These are phyloP conservation scores for Haliaeetus leucogaster DNA, from an alignment of 2,113 vertebrate species.

Conservation along the genomic window DNA sequence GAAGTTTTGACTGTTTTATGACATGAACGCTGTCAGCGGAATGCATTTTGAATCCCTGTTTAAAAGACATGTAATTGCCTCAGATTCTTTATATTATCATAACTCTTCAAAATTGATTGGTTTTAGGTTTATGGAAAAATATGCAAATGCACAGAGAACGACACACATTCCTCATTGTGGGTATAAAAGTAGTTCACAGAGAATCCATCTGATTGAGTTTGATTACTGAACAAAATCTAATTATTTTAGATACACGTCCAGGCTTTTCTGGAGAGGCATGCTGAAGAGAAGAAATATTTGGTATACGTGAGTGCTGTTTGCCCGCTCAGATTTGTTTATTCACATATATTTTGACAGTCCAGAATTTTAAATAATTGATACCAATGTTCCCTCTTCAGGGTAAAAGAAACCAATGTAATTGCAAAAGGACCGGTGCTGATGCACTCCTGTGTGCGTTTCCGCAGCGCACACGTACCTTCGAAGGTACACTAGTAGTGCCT, in stretches of 20 bases:
- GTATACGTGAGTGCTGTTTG: constrained; percentile 39
- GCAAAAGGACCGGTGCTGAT: accelerated
- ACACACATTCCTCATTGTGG: constrained; percentile 65
- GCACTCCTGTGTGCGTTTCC: accelerated
- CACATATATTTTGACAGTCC: constrained; percentile 44
- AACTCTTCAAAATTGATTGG: constrained; percentile 83
- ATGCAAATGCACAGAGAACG: constrained; percentile 71
- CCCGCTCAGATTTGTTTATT: constrained; percentile 17
- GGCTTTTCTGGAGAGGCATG: constrained; percentile 63
- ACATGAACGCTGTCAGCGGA: constrained; percentile 26
- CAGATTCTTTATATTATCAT: constrained; percentile 81
- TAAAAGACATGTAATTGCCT: constrained; percentile 80
- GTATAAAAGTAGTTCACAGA: constrained; percentile 71
- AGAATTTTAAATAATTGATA: not conserved
- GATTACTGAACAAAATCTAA: constrained; percentile 79
- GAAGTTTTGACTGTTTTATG: constrained; percentile 61
- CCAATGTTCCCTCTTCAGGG: not conserved
- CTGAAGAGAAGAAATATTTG: constrained; percentile 56
- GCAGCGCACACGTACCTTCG: accelerated
- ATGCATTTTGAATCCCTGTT: constrained; percentile 72
- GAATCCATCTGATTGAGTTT: constrained; percentile 74
- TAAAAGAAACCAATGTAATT: accelerated
- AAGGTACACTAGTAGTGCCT: accelerated
- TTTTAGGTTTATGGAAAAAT: constrained; percentile 84
- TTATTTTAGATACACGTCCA: constrained; percentile 67